A percentile compares a stretch with the other conserved stretches of the same genome.
phyloP scores from a whole-genome alignment of 2,797 vertebrate species.

The Manis crassicaudata region DNA sequence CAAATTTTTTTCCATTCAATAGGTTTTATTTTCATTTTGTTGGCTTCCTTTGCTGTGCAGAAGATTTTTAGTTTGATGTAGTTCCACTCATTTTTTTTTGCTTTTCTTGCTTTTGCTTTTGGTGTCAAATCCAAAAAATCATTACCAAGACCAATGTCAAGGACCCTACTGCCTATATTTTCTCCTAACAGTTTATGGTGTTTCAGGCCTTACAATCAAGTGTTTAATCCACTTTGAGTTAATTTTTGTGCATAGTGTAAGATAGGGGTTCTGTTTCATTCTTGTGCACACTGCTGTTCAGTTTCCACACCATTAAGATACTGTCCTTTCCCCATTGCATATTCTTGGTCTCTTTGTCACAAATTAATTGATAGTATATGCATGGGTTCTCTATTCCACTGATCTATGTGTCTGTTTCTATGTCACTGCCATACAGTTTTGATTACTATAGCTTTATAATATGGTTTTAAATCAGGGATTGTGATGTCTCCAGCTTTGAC shows the following conservation, averaged over 20 bases:
- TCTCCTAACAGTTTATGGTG: neutral
- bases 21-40: neutral
- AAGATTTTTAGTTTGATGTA: neutral
- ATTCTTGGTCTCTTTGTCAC: neutral
- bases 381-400: neutral
- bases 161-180: neutral
- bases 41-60: neutral
- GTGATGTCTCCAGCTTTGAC: neutral
- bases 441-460: neutral
- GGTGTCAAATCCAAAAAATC: neutral
- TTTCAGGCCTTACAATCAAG: neutral
- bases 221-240: neutral
- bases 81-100: neutral
- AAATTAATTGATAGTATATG: neutral
- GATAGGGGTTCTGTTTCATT: neutral
- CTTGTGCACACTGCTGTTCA: neutral
- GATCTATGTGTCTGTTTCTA: neutral
- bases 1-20: neutral
- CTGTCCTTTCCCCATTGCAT: neutral
- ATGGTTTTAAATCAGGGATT: neutral
- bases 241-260: neutral
- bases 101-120: neutral
- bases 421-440: neutral
- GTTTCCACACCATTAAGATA: neutral
- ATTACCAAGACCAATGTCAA: neutral